phyloP scores from a whole-genome alignment of 2,797 vertebrate genomes.

The Alca torda region DNA sequence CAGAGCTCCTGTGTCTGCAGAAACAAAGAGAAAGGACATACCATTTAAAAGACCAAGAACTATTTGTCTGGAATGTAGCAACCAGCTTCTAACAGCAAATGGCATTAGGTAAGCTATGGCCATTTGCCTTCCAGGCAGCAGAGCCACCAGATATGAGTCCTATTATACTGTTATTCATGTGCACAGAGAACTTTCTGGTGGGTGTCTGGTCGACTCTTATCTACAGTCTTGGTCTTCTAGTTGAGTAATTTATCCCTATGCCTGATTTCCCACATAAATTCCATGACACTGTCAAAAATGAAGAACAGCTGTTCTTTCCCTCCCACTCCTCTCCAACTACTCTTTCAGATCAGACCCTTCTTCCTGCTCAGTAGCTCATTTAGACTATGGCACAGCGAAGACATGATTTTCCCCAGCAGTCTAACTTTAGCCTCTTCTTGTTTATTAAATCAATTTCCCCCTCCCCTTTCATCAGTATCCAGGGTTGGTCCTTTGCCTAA shows the following conservation, averaged over 20 bases:
- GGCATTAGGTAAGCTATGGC: not conserved
- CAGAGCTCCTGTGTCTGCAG: constrained; percentile 62
- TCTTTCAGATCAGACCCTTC: not conserved
- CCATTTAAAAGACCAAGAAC: not conserved
- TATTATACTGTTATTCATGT: not conserved
- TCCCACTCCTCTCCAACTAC: not conserved
- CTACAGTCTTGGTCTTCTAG: not conserved
- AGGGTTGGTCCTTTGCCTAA: not conserved
- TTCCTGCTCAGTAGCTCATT: not conserved
- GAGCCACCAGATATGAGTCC: not conserved
- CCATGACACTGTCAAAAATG: not conserved
- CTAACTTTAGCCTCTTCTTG: not conserved
- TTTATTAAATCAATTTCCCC: not conserved
- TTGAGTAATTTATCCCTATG: not conserved
- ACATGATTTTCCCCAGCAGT: not conserved
- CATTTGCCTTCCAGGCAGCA: not conserved
- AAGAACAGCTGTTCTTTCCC: not conserved
- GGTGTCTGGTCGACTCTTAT: not conserved
- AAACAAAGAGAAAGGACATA: not conserved
- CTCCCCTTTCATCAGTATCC: not conserved
- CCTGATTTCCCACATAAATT: not conserved
- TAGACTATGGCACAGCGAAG: not conserved
- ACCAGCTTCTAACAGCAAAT: not conserved
- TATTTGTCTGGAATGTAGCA: not conserved
- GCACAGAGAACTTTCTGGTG: not conserved